Conservation (phyloP, 2,888 invertebrate genomes). For the Malthinus seriepunctatus region DNA sequence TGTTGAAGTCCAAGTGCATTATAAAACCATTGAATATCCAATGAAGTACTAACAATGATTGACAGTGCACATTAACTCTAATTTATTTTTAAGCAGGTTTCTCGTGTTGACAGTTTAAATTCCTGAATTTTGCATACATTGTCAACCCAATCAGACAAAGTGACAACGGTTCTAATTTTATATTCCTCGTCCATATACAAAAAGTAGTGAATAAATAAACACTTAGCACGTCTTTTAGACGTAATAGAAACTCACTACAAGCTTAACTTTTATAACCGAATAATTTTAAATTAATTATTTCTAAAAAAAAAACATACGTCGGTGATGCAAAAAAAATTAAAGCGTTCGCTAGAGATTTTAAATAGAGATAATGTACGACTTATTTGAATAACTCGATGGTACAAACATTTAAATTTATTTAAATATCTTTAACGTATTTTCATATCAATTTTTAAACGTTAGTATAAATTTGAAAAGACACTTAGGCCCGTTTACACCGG, state of each 20-base stretch:
- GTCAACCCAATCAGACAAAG: conserved; percentile 30
- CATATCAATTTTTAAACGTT: too few species aligned
- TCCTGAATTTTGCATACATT: conserved; percentile 34
- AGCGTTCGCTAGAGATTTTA: background rate
- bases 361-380: background rate
- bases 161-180: conserved; percentile 40
- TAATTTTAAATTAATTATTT: background rate
- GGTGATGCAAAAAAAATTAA: background rate
- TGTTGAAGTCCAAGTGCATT: conserved; percentile 33
- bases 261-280: background rate
- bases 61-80: conserved; percentile 36
- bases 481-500: too few species aligned
- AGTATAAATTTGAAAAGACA: too few species aligned
- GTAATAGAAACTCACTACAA: conserved; percentile 7
- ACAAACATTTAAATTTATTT: conserved; percentile 4
- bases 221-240: conserved; percentile 23
- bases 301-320: background rate
- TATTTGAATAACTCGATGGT: conserved; percentile 2
- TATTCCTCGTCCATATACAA: conserved; percentile 34
- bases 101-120: conserved; percentile 33
- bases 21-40: conserved; percentile 33
- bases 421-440: background rate
- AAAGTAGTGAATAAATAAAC: conserved; percentile 14
- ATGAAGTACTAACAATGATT: conserved; percentile 34
- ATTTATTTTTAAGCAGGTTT: conserved; percentile 38